A percentile compares a stretch with the other conserved stretches of the same genome.
Conservation (phyloP, 2,797 vertebrate genomes). For the Poecilia gillii region DNA sequence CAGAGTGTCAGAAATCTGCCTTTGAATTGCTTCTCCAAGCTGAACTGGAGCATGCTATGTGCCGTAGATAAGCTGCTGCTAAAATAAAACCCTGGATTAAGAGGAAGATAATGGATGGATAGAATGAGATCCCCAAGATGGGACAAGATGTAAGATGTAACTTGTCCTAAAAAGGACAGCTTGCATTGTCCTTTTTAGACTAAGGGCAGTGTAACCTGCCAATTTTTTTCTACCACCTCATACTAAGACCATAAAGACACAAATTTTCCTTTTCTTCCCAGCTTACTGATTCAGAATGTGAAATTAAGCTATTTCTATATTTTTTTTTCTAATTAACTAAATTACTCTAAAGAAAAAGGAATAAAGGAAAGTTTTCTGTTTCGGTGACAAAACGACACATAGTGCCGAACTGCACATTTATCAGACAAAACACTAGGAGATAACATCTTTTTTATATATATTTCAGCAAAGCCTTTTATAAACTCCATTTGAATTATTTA, state of each 20-base stretch:
- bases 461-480: constrained; percentile 30
- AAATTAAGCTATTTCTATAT: not conserved
- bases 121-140: too few species aligned
- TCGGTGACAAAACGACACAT: not conserved
- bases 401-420: not conserved
- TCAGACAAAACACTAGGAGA: constrained; percentile 8
- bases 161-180: not conserved
- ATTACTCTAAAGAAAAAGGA: too few species aligned
- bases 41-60: too few species aligned
- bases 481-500: constrained; percentile 50
- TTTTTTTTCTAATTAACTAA: not conserved
- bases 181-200: not conserved
- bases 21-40: too few species aligned
- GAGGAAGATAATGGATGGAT: too few species aligned
- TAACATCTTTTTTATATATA: constrained; percentile 13
- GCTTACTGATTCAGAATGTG: not conserved
- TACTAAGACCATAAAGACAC: not conserved
- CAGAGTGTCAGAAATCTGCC: too few species aligned
- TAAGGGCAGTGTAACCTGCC: not conserved
- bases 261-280: not conserved
- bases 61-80: too few species aligned
- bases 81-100: too few species aligned
- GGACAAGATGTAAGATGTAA: too few species aligned
- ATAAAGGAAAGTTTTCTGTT: not conserved
- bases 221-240: not conserved